Evolutionary conservation across 2,888 invertebrate species (phyloP), one percentile per base, ranked within the genome.

Genomic region (Drosophila paramelanica): DNA sequence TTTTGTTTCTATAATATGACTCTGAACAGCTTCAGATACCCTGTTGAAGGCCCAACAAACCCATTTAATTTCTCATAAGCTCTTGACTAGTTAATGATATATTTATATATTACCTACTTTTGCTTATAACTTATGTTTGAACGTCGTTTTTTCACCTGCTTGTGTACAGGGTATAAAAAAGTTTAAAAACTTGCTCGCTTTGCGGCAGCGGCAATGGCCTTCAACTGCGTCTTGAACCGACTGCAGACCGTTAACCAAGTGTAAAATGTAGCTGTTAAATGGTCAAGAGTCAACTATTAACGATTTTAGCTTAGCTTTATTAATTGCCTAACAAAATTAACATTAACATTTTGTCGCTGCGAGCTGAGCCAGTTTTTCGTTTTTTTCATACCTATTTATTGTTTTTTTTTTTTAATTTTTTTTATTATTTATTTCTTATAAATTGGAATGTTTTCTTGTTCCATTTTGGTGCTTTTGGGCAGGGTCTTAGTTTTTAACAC

Each of bases 401-500:
- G n/a, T 52, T 25, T 6, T 27, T 25, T 25, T 39, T 36, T 17
- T 17, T 17, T 17, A 17, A 17, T 27, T 8, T 11, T 41, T 41
- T 53, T n/a, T 17, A 39, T 41, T 13, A 36, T 36, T 20, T 27
- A 20, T 49, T 58, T 59, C 25, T 4, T 13, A 14, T 55, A 56
- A 61, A 33, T 47, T 39, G 25, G 49, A 49, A 43, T 55, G 20
- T 60, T 67, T 59, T 56, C 66, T 65, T 68, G 20, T 43, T 56
- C 38, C 33, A 14, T 47, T 46, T 55, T 43, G 11, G 14, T 23
- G 45, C 25, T 46, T 56, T 73, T 39, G 61, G 39, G 49, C 73
- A 64, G 69, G 83, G 76, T 58, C 80, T 62, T 13, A 49, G 55
- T 23, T 45, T 31, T 82, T 80, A 75, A 59, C 80, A 66, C 62